Conservation (phyloP, 2,113 vertebrate genomes). For the Xenopus borealis region DNA sequence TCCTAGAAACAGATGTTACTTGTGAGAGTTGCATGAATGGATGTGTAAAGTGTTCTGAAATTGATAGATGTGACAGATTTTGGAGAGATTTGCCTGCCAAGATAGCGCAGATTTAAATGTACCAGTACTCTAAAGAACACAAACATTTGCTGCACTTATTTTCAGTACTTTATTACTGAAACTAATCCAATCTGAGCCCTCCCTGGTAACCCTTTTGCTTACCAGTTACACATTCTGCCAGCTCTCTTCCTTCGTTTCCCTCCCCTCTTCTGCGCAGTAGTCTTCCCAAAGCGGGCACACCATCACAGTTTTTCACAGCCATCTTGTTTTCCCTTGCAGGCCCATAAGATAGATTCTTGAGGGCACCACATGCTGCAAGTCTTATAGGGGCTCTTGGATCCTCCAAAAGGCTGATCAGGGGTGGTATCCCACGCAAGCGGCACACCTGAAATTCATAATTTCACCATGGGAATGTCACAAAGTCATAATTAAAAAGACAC, state of each 20-base stretch:
- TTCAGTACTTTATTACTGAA: no score
- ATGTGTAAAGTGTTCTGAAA: no score
- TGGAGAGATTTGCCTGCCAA: no score
- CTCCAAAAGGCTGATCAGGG: slow-evolving; percentile 89
- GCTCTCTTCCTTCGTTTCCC: slow-evolving; percentile 87
- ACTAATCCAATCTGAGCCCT: no score
- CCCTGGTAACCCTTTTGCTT: neutral
- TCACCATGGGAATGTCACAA: no score
- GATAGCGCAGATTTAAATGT: no score
- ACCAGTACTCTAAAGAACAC: no score
- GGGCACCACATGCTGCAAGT: slow-evolving; percentile 86
- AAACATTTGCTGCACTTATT: no score
- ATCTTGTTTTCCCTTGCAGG: slow-evolving; percentile 92
- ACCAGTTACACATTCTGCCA: slow-evolving; percentile 78
- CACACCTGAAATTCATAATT: slow-evolving; percentile 51
- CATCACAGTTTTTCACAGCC: slow-evolving; percentile 96
- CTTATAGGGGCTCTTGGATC: slow-evolving; percentile 92
- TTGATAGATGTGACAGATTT: no score
- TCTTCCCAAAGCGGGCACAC: slow-evolving; percentile 81
- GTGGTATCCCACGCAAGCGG: slow-evolving; percentile 87
- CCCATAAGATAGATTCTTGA: slow-evolving; percentile 95
- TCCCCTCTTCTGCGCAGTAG: slow-evolving; percentile 85
- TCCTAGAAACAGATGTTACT: no score
- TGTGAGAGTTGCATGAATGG: no score
- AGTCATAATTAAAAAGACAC: no score